These are phyloP conservation scores for Muscina levida DNA, from an alignment of 2,888 invertebrate species.

Conservation along the genomic window DNA sequence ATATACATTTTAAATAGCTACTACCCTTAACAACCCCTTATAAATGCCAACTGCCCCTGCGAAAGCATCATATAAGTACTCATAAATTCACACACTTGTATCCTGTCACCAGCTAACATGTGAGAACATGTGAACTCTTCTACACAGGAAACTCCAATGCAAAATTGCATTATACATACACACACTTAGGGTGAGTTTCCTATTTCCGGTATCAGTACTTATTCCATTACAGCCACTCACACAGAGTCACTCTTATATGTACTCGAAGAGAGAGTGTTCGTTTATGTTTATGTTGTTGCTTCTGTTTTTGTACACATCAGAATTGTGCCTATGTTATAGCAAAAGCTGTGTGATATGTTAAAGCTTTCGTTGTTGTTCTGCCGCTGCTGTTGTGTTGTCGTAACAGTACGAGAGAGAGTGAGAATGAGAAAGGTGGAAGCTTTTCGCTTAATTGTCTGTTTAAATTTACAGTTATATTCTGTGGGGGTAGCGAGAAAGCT, in stretches of 20 bases:
- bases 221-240: neutral
- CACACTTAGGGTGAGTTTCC: constrained; percentile 56
- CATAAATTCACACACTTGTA: neutral
- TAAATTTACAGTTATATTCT: constrained; percentile 51
- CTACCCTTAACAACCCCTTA: constrained; percentile 33
- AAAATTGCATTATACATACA: constrained; percentile 56
- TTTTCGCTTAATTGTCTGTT: neutral
- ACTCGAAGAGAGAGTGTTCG: neutral
- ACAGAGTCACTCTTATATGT: neutral
- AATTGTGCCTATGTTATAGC: constrained; percentile 25
- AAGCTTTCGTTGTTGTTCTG: neutral
- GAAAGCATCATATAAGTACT: neutral
- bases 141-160: constrained; percentile 56
- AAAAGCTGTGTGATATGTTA: constrained; percentile 13
- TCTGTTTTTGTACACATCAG: neutral
- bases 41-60: neutral
- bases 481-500: constrained; percentile 23
- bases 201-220: constrained; percentile 60
- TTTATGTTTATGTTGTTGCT: neutral
- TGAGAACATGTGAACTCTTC: constrained; percentile 7
- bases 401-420: constrained; percentile 3
- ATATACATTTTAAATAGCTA: constrained; percentile 34
- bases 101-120: neutral
- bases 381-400: neutral
- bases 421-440: constrained; percentile 15